A percentile compares a stretch with the other conserved stretches of the same genome.
Conservation (phyloP, 2,888 invertebrate species). For the Eupeodes luniger region DNA sequence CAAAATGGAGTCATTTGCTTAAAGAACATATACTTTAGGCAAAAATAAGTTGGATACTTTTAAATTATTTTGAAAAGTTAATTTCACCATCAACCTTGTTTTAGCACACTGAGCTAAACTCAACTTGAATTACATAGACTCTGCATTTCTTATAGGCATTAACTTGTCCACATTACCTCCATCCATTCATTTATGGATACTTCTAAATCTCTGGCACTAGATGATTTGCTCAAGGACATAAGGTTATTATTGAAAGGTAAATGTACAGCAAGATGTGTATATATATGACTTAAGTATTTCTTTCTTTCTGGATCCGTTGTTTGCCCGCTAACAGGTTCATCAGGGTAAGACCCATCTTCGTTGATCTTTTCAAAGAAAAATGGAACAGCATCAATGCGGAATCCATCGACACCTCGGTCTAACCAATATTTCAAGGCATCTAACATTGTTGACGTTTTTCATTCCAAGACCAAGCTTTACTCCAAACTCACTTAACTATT, state of each 20-base stretch:
- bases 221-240: slow-evolving; percentile 84
- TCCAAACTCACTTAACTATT: slow-evolving; percentile 85
- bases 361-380: slow-evolving; percentile 85
- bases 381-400: slow-evolving; percentile 88
- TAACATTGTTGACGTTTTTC: slow-evolving; percentile 86
- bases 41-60: too few relatives aligned
- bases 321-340: slow-evolving; percentile 85
- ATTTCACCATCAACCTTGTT: too few relatives aligned
- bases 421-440: slow-evolving; percentile 89
- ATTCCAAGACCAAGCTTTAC: slow-evolving; percentile 89
- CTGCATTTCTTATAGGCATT: too few relatives aligned
- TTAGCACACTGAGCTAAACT: too few relatives aligned
- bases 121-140: too few relatives aligned
- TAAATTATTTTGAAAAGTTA: too few relatives aligned
- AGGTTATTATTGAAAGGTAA: slow-evolving; percentile 89
- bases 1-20: too few relatives aligned
- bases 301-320: slow-evolving; percentile 85
- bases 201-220: slow-evolving; percentile 85
- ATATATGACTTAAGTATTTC: slow-evolving; percentile 86
- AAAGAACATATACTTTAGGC: too few relatives aligned
- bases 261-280: slow-evolving; percentile 85
- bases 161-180: slow-evolving; percentile 85
- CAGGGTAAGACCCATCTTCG: slow-evolving; percentile 80
- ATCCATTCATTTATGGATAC: slow-evolving; percentile 86
- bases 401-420: slow-evolving; percentile 90